These are phyloP conservation scores for Heliconius eleuchia DNA, from an alignment of 1,140 invertebrate species.

Conservation along the genomic window DNA sequence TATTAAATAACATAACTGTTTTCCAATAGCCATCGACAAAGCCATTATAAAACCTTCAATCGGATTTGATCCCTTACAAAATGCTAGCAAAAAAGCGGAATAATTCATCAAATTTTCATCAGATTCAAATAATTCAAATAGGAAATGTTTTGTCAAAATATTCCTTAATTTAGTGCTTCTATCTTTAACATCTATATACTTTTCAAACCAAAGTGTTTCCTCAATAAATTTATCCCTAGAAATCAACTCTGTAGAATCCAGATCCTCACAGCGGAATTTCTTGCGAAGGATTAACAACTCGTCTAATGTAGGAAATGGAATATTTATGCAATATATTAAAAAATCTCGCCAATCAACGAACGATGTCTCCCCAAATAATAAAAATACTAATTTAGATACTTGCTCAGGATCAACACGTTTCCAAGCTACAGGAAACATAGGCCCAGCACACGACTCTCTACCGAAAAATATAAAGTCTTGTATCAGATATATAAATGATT, in stretches of 20 bases:
- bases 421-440: conserved; percentile 80
- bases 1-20: conserved; percentile 73
- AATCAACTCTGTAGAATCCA: conserved; percentile 68
- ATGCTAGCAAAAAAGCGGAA: conserved; percentile 82
- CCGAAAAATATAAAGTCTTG: conserved; percentile 81
- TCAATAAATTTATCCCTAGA: conserved; percentile 63
- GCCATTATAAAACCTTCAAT: conserved; percentile 82
- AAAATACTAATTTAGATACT: conserved; percentile 71
- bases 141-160: conserved; percentile 76
- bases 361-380: conserved; percentile 77
- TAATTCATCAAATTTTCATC: conserved; percentile 81
- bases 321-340: conserved; percentile 81
- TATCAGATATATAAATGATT: conserved; percentile 81
- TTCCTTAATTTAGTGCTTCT: conserved; percentile 55
- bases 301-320: conserved; percentile 77
- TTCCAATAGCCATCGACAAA: conserved; percentile 80
- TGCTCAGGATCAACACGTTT: conserved; percentile 72
- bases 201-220: conserved; percentile 82
- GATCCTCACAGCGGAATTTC: conserved; percentile 74
- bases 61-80: conserved; percentile 82
- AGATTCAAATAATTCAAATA: conserved; percentile 81
- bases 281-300: conserved; percentile 78
- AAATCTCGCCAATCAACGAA: conserved; percentile 85
- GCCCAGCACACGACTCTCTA: conserved; percentile 71
- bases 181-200: conserved; percentile 56